A percentile compares a stretch with the other conserved stretches of the same genome.
Evolutionary conservation across 2,797 vertebrate species (phyloP).

Genomic region (Glossophaga mutica): DNA sequence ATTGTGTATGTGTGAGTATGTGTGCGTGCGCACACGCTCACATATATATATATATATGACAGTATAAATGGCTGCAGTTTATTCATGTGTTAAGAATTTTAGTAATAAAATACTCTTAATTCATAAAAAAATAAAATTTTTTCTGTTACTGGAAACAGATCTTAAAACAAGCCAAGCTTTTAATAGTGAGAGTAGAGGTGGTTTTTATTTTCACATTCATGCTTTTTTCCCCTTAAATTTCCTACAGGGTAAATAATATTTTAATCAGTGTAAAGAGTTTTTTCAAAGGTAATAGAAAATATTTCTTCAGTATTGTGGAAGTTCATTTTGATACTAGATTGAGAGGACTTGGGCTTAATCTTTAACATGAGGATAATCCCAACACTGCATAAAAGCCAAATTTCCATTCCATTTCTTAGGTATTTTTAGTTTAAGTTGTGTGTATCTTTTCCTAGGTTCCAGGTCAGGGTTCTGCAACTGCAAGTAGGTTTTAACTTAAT

Average conservation of each 20-base stretch:
- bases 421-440: background rate
- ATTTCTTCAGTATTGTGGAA: conserved; percentile 5
- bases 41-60: background rate
- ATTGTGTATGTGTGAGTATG: background rate
- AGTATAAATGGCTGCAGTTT: background rate
- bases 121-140: conserved; percentile 22
- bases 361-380: conserved; percentile 15
- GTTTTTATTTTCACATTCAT: conserved; percentile 34
- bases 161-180: conserved; percentile 38
- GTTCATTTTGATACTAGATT: conserved; percentile 24
- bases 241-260: background rate
- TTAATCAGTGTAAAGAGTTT: conserved; percentile 1
- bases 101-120: conserved; percentile 37
- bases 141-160: conserved; percentile 25
- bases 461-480: background rate
- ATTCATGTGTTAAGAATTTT: background rate
- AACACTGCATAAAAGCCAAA: background rate
- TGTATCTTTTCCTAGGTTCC: background rate
- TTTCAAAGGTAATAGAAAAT: conserved; percentile 18
- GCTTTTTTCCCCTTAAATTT: background rate
- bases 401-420: background rate
- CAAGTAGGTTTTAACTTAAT: background rate
- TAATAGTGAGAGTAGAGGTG: background rate
- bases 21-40: no score
- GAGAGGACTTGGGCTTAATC: conserved; percentile 1